These are phyloP conservation scores for Pardosa pseudoannulata DNA, from an alignment of 2,888 invertebrate genomes.

Conservation along the genomic window DNA sequence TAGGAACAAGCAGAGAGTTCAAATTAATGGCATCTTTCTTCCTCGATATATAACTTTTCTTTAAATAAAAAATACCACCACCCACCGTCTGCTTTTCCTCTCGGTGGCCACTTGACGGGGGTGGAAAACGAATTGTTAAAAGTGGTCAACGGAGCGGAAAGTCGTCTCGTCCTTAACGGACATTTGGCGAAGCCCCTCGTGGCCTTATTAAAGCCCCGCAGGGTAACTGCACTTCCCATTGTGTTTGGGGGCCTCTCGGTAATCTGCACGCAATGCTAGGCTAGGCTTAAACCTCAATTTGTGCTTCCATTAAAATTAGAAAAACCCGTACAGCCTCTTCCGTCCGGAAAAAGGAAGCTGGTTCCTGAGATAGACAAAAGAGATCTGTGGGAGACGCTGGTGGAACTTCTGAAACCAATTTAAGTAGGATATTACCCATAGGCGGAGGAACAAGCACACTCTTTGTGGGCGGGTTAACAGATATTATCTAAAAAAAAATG, in stretches of 20 bases:
- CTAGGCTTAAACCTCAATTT: neutral
- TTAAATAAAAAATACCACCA: neutral
- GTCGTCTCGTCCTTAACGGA: constrained; percentile 47
- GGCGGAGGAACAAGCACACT: too few species aligned
- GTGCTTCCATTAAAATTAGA: neutral
- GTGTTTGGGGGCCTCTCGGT: constrained; percentile 23
- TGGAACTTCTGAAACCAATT: too few species aligned
- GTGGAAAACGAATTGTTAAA: neutral
- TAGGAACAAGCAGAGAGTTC: too few species aligned
- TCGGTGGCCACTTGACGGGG: neutral
- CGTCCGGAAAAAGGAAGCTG: constrained; percentile 9
- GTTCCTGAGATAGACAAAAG: neutral
- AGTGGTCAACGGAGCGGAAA: constrained; percentile 40
- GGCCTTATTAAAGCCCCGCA: constrained; percentile 7
- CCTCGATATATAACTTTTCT: too few species aligned
- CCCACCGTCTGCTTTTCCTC: neutral
- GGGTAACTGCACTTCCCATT: constrained; percentile 43
- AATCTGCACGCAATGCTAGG: constrained; percentile 21
- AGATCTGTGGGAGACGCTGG: too few species aligned
- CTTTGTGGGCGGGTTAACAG: too few species aligned
- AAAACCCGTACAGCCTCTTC: neutral
- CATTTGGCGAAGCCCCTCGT: constrained; percentile 30
- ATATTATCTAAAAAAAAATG: too few species aligned
- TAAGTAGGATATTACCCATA: too few species aligned
- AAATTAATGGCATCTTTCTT: too few species aligned